Evolutionary conservation across 2,113 vertebrate species (phyloP).

Genomic region (Ammospiza nelsoni): DNA sequence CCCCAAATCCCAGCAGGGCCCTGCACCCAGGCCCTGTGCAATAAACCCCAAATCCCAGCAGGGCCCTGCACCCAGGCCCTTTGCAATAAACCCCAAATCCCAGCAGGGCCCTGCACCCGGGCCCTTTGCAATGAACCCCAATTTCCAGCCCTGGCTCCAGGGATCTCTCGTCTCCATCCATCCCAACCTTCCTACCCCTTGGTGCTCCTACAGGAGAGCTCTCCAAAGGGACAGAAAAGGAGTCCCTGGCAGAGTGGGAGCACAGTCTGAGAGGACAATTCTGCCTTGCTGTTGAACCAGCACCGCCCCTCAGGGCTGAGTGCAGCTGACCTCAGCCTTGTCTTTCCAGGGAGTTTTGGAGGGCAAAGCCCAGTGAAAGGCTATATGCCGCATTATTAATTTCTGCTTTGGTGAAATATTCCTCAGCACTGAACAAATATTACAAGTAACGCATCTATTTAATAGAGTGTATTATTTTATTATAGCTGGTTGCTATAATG

Average conservation of each 20-base stretch:
- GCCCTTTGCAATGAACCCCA: no score
- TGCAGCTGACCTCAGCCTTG: background rate
- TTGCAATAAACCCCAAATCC: no score
- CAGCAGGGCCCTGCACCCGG: no score
- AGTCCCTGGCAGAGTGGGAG: background rate
- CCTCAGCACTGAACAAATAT: conserved; percentile 50
- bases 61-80: no score
- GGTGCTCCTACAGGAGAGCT: background rate
- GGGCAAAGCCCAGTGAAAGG: conserved; percentile 9
- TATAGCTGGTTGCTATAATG: conserved; percentile 58
- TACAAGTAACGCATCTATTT: conserved; percentile 64
- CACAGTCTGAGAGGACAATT: accelerated
- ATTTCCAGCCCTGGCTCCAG: no score
- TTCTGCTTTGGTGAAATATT: conserved; percentile 28
- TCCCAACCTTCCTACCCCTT: no score
- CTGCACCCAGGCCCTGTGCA: no score
- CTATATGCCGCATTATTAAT: background rate
- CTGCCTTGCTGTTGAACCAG: background rate
- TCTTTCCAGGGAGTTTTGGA: conserved; percentile 1
- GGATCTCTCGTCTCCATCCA: no score
- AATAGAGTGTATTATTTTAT: conserved; percentile 73
- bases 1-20: no score
- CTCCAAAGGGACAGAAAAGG: accelerated
- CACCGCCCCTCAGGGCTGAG: background rate
- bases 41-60: no score